A percentile compares a stretch with the other conserved stretches of the same genome.
These are phyloP conservation scores for Bovichtus diacanthus DNA, from an alignment of 2,797 vertebrate genomes.

Conservation along the genomic window DNA sequence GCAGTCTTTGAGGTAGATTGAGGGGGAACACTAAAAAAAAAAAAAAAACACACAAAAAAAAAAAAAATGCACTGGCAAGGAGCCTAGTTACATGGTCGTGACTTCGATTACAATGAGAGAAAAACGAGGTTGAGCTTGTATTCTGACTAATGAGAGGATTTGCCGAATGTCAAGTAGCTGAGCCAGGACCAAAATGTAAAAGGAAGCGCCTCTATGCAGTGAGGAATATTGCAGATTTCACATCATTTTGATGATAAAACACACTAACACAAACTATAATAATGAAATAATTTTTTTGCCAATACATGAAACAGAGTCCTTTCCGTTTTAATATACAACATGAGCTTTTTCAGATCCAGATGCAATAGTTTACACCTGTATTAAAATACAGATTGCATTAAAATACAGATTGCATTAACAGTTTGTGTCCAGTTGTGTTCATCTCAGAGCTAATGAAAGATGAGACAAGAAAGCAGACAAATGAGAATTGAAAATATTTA, in stretches of 20 bases:
- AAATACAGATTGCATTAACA: too few species aligned
- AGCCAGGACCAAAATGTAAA: constrained; percentile 41
- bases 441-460: too few species aligned
- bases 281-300: neutral
- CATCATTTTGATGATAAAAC: neutral
- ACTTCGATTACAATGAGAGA: constrained; percentile 68
- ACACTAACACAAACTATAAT: neutral
- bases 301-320: neutral
- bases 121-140: constrained; percentile 44
- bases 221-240: constrained; percentile 3
- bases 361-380: too few species aligned
- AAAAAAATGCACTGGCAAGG: constrained; percentile 64
- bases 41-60: too few species aligned
- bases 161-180: constrained; percentile 60
- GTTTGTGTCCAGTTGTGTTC: too few species aligned
- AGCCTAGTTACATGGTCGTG: constrained; percentile 70
- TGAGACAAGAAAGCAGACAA: too few species aligned
- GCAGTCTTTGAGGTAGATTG: constrained; percentile 73
- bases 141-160: constrained; percentile 61
- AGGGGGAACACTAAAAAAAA: constrained; percentile 55
- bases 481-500: too few species aligned
- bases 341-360: neutral
- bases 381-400: too few species aligned
- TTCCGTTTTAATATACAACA: constrained; percentile 6
- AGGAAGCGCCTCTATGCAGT: constrained; percentile 12